Conservation (phyloP, 2,113 vertebrate species). For the Triplophysa dalaica region DNA sequence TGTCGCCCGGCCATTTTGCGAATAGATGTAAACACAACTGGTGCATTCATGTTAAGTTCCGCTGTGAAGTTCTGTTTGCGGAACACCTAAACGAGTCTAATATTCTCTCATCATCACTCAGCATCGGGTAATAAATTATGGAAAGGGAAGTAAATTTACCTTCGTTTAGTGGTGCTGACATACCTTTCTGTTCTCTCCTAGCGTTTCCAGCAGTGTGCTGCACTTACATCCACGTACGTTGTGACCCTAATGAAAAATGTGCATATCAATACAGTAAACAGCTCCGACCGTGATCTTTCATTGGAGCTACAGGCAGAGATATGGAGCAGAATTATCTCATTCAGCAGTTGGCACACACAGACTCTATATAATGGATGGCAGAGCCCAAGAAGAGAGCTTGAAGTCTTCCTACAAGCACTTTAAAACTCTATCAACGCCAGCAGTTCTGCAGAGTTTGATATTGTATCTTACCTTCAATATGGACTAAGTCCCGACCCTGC, state of each 20-base stretch:
- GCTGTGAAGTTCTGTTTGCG: conserved; percentile 5
- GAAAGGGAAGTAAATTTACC: not conserved
- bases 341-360: conserved; percentile 5
- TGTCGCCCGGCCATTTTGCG: not conserved
- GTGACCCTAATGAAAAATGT: conserved; percentile 39
- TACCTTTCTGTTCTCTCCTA: conserved; percentile 6
- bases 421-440: conserved; percentile 26
- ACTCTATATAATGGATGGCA: conserved; percentile 38
- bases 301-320: conserved; percentile 16
- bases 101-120: conserved; percentile 22
- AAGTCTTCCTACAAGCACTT: conserved; percentile 14
- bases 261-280: conserved; percentile 34
- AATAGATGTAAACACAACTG: conserved; percentile 7
- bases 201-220: conserved; percentile 25
- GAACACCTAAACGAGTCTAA: conserved; percentile 3
- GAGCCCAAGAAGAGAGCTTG: conserved; percentile 36
- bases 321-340: conserved; percentile 30
- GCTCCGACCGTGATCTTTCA: conserved; percentile 5
- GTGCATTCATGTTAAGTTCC: not conserved
- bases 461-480: conserved; percentile 45
- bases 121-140: conserved; percentile 1
- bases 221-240: not conserved
- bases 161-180: conserved; percentile 1
- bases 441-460: not conserved
- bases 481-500: conserved; percentile 22